A percentile compares a stretch with the other conserved stretches of the same genome.
Conservation (phyloP, 1,140 invertebrate species). For the Melanaphis sacchari region DNA sequence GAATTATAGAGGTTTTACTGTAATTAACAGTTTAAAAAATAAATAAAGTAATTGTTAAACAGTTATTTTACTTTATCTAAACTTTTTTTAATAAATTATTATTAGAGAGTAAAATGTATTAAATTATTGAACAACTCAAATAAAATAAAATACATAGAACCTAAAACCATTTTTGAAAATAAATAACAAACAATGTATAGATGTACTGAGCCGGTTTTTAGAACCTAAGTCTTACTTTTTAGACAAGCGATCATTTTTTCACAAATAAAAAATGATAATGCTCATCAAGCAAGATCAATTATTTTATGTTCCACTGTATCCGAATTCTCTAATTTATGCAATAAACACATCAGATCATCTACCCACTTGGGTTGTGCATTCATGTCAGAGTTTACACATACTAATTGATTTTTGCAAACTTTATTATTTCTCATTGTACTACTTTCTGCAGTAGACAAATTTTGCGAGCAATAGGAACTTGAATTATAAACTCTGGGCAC, state of each 20-base stretch:
- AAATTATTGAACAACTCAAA: neutral
- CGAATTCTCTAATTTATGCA: neutral
- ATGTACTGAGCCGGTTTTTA: neutral
- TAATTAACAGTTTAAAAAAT: too few species aligned
- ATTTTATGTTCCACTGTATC: neutral
- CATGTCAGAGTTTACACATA: slow-evolving; percentile 21
- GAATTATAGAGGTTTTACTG: too few species aligned
- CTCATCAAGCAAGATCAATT: neutral
- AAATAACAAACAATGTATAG: neutral
- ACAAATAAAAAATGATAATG: neutral
- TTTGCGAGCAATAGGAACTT: neutral
- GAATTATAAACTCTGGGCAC: slow-evolving; percentile 3
- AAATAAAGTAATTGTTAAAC: too few species aligned
- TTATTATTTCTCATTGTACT: neutral
- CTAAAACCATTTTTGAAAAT: neutral
- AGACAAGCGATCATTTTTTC: neutral
- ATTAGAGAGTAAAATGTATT: neutral
- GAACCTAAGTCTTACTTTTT: neutral
- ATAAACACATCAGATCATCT: slow-evolving; percentile 29
- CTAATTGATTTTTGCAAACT: slow-evolving; percentile 27
- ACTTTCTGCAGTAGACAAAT: neutral
- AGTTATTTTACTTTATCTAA: neutral
- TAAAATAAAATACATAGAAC: neutral
- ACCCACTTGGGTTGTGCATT: slow-evolving; percentile 32
- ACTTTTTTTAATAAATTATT: neutral